Conservation (phyloP, 2,888 invertebrate genomes). For the Aphrophora alni region DNA sequence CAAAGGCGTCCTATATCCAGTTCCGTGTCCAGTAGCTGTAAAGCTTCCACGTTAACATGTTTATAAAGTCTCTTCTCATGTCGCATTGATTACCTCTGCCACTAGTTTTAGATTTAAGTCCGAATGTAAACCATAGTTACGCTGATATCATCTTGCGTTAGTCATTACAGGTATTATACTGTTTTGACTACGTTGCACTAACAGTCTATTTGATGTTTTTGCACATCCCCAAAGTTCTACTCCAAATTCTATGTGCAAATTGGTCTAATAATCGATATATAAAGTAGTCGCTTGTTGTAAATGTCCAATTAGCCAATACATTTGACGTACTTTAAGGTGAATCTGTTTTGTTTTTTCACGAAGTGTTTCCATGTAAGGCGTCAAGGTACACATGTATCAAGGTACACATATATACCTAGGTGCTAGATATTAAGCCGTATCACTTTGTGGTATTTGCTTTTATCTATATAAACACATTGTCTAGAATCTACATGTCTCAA, state of each 20-base stretch:
- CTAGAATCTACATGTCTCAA: no score
- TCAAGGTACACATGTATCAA: no score
- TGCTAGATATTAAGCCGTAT: no score
- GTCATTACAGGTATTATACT: background rate
- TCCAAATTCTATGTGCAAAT: background rate
- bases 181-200: background rate
- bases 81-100: background rate
- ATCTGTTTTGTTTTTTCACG: no score
- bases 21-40: background rate
- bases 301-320: no score
- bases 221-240: background rate
- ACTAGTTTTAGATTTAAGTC: background rate
- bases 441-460: no score
- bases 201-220: background rate
- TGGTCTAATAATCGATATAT: background rate
- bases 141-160: background rate
- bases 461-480: no score
- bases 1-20: background rate
- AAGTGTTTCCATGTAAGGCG: no score
- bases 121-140: background rate
- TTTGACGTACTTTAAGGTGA: no score
- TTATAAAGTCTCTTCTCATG: background rate
- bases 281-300: no score
- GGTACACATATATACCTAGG: no score
- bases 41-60: background rate